These are phyloP conservation scores for Lethrus apterus DNA, from an alignment of 1,140 invertebrate genomes.

Conservation along the genomic window DNA sequence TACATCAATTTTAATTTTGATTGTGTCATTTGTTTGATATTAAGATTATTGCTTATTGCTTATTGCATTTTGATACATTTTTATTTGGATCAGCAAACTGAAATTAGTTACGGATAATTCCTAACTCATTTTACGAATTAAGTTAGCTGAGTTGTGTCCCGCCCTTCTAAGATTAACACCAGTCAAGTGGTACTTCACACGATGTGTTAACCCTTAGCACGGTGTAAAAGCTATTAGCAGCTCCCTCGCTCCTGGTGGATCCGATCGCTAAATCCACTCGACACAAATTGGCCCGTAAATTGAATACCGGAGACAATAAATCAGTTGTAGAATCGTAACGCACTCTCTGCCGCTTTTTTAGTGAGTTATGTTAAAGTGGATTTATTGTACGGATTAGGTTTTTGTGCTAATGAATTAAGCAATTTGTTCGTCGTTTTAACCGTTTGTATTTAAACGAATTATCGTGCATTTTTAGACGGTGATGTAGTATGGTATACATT, in stretches of 20 bases:
- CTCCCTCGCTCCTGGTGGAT: conserved; percentile 17
- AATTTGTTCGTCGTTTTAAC: conserved; percentile 13
- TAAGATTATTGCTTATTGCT: too few relatives aligned
- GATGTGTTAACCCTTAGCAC: conserved; percentile 37
- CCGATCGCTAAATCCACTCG: conserved; percentile 36
- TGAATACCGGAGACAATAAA: conserved; percentile 38
- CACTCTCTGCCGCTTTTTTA: conserved; percentile 27
- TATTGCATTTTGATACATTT: too few relatives aligned
- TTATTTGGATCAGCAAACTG: too few relatives aligned
- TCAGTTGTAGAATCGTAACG: conserved; percentile 32
- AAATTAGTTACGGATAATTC: too few relatives aligned
- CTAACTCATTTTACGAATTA: too few relatives aligned
- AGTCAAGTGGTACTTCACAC: conserved; percentile 37
- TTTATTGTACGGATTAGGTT: conserved; percentile 37
- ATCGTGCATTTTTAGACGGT: too few relatives aligned
- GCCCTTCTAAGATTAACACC: conserved; percentile 32
- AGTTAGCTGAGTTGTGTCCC: too few relatives aligned
- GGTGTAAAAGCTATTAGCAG: conserved; percentile 31
- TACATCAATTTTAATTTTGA: too few relatives aligned
- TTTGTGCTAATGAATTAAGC: conserved; percentile 35
- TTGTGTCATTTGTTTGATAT: too few relatives aligned
- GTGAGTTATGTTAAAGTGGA: conserved; percentile 36
- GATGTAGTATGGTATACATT: too few relatives aligned
- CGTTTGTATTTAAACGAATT: too few relatives aligned
- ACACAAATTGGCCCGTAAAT: conserved; percentile 40